Base-by-base conservation (phyloP, 2,888 invertebrate species). In the Neria commutata region DNA sequence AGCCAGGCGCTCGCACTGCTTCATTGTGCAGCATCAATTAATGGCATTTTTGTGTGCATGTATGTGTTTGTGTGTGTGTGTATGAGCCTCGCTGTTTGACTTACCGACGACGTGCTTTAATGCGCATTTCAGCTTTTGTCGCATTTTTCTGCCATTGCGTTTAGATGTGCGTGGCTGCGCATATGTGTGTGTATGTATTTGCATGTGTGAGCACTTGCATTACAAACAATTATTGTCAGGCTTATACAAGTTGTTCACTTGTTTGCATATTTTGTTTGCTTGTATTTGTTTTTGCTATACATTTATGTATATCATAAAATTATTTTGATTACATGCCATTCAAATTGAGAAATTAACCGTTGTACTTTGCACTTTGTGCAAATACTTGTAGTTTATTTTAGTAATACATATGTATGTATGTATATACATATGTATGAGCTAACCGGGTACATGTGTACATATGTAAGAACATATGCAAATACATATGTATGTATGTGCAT, bases 181-280 rank as follows among this genome's bases (percentile, higher is more conserved):
- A 59, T 56, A 60, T 40, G 34, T 49, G 55, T 48, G 11, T 56
- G 37, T 17, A 29, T 40, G 37, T 45, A 24, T 37, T 26, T 4
- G 24, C 49, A 11, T 60, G 60, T 60, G 60, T 51, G 46, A 51
- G 24, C 46, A 23, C 42, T 58, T 51, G 34, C 52, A 57, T 52
- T 57, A 52, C 24, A 42, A 42, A 19, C 21, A 53, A 57, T 57
- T 57, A 58, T 40, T 58, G 57, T 53, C 57, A 58, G 50, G 11
- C n/a, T n/a, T n/a, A n/a, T n/a, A n/a, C n/a, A n/a, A n/a, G n/a
- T 58, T 58, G 54, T 54, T 54, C 26, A 51, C 42, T 58, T 58
- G 54, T 54, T 54, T 40, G 50, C 42, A 37, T 47, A 42, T 49
- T 48, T 53, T 34, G 46, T 56, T 49, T 40, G 46, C 24, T 29